These are phyloP conservation scores for Lissocephala sabroskyi DNA, from an alignment of 2,888 invertebrate genomes.

Conservation along the genomic window DNA sequence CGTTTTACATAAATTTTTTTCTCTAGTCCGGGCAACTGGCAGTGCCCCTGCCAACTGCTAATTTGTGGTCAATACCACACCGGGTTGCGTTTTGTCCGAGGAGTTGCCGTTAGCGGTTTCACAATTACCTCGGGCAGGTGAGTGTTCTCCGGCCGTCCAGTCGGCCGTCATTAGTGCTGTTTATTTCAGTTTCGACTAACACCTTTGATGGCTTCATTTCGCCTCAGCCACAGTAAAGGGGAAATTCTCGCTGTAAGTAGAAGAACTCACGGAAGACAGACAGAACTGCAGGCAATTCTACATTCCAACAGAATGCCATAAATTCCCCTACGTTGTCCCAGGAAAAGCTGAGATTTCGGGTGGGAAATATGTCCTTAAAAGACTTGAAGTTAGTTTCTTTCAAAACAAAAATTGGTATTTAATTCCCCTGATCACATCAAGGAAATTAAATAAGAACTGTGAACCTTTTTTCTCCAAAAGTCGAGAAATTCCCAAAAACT, in stretches of 20 bases:
- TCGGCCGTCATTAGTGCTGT: constrained; percentile 30
- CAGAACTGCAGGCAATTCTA: background rate
- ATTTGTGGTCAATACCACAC: constrained; percentile 57
- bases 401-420: too few relatives aligned
- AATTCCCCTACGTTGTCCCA: too few relatives aligned
- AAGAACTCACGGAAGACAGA: background rate
- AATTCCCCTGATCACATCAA: too few relatives aligned
- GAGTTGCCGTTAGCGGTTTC: constrained; percentile 13
- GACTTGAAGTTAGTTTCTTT: too few relatives aligned
- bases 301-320: too few relatives aligned
- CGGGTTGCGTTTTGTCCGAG: constrained; percentile 6
- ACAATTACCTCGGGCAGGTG: constrained; percentile 49
- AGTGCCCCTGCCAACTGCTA: constrained; percentile 47
- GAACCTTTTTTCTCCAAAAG: too few relatives aligned
- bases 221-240: background rate
- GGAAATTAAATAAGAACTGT: too few relatives aligned
- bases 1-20: constrained; percentile 39
- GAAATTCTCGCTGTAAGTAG: too few relatives aligned
- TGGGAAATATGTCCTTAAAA: too few relatives aligned
- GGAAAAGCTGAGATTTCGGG: too few relatives aligned
- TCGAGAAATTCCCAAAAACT: too few relatives aligned
- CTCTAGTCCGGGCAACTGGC: constrained; percentile 31
- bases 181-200: constrained; percentile 2
- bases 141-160: constrained; percentile 11
- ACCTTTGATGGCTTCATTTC: constrained; percentile 51